Percentiles rank a stretch among this genome's conserved stretches.
These are phyloP conservation scores for Percina caprodes DNA, from an alignment of 2,113 vertebrate species.

Conservation along the genomic window DNA sequence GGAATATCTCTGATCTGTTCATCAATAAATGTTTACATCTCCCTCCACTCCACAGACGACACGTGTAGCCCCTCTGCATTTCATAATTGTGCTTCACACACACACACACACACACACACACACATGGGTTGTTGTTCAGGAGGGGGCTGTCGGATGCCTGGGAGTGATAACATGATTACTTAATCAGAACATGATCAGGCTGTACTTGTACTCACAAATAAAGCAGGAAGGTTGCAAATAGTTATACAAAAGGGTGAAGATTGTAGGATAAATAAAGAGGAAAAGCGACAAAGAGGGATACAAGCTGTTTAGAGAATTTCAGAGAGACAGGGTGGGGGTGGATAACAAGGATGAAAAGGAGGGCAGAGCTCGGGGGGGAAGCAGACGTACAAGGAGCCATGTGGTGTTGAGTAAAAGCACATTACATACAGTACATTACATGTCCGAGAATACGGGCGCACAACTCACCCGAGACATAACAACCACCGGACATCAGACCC, in stretches of 20 bases:
- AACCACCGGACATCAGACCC: conserved; percentile 20
- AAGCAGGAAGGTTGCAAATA: neutral
- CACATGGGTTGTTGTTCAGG: conserved; percentile 22
- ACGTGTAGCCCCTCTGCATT: conserved; percentile 25
- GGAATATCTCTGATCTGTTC: conserved; percentile 34
- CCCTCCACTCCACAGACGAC: conserved; percentile 24
- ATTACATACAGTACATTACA: neutral
- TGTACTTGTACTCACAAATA: conserved; percentile 29
- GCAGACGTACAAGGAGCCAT: conserved; percentile 1
- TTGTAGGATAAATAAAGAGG: neutral
- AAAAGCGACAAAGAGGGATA: neutral
- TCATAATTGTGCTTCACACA: conserved; percentile 42
- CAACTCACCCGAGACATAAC: conserved; percentile 51
- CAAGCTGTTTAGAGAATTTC: neutral
- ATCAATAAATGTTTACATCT: conserved; percentile 51
- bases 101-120: no score
- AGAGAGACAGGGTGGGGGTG: neutral
- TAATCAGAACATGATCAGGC: conserved; percentile 49
- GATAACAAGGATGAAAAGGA: neutral
- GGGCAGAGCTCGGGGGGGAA: neutral
- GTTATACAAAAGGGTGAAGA: neutral
- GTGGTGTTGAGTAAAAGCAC: conserved; percentile 32
- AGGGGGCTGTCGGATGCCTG: conserved; percentile 26
- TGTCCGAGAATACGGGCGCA: conserved; percentile 20
- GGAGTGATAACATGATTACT: conserved; percentile 46